These are phyloP conservation scores for Alouatta caraya DNA, from an alignment of 2,797 vertebrate species.

Conservation along the genomic window DNA sequence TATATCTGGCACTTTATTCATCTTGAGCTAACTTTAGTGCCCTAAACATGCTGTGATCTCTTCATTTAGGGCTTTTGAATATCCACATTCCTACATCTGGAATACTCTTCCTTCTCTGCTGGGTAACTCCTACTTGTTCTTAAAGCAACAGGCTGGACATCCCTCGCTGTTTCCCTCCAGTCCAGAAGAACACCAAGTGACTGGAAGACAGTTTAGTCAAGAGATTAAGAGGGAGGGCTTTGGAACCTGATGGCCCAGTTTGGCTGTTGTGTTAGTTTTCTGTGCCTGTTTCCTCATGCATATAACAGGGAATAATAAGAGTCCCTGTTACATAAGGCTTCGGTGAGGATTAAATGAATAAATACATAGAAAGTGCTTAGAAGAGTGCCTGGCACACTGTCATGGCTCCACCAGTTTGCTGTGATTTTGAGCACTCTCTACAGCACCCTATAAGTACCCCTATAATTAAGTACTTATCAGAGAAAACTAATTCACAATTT, in stretches of 20 bases:
- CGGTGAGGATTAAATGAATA: background rate
- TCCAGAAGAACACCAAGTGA: background rate
- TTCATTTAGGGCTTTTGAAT: background rate
- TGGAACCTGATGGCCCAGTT: background rate
- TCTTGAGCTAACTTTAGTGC: background rate
- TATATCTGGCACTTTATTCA: background rate
- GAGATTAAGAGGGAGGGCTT: background rate
- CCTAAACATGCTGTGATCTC: background rate
- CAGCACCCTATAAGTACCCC: background rate
- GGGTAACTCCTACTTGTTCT: background rate
- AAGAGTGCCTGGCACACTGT: background rate
- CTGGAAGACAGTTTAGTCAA: background rate
- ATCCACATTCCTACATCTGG: no score
- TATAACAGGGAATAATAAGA: background rate
- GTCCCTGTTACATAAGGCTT: background rate
- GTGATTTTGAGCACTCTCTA: background rate
- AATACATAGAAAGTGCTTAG: background rate
- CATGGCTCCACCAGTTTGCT: background rate
- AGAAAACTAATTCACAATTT: background rate
- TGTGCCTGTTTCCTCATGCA: conserved; percentile 1
- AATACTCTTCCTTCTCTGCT: background rate
- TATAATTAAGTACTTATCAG: background rate
- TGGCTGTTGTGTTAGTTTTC: background rate
- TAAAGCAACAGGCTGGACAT: background rate
- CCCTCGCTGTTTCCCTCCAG: background rate